Conservation (phyloP, 1,140 invertebrate genomes). For the Dinothrombium tinctorium region DNA sequence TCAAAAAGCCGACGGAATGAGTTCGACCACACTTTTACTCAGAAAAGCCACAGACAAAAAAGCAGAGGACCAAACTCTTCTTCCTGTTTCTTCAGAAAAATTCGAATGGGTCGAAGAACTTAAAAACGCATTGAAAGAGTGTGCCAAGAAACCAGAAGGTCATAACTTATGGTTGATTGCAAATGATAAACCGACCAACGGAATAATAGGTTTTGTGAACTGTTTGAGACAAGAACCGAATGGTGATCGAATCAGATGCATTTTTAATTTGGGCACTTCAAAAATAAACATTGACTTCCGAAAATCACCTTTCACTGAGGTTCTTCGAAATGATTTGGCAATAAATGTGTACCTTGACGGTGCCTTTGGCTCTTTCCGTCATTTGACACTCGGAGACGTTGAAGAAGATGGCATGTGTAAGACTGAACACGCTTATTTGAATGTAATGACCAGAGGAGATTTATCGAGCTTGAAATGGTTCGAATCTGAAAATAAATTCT, state of each 20-base stretch:
- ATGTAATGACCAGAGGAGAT: constrained; percentile 60
- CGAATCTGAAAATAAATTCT: constrained; percentile 45
- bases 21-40: constrained; percentile 4
- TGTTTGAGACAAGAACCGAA: constrained; percentile 63
- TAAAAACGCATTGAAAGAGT: constrained; percentile 11
- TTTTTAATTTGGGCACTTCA: constrained; percentile 3
- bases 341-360: constrained; percentile 9
- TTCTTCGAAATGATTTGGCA: constrained; percentile 21
- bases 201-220: constrained; percentile 61
- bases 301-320: constrained; percentile 3
- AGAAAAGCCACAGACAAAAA: constrained; percentile 1
- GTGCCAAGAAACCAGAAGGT: constrained; percentile 4
- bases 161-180: constrained; percentile 16
- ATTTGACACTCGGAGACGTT: constrained; percentile 22
- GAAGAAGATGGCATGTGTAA: constrained; percentile 11
- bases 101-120: constrained; percentile 14
- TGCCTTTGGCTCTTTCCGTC: constrained; percentile 12
- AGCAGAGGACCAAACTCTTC: not conserved
- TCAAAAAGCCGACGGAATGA: constrained; percentile 6
- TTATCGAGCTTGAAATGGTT: constrained; percentile 79
- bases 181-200: constrained; percentile 24
- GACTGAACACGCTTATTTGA: constrained; percentile 71
- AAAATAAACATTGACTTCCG: constrained; percentile 7
- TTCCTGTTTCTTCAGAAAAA: constrained; percentile 12
- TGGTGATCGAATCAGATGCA: constrained; percentile 38